Evolutionary conservation across 2,797 vertebrate species (phyloP), one percentile per base, ranked within the genome.

Genomic region (Telmatherina bonti): DNA sequence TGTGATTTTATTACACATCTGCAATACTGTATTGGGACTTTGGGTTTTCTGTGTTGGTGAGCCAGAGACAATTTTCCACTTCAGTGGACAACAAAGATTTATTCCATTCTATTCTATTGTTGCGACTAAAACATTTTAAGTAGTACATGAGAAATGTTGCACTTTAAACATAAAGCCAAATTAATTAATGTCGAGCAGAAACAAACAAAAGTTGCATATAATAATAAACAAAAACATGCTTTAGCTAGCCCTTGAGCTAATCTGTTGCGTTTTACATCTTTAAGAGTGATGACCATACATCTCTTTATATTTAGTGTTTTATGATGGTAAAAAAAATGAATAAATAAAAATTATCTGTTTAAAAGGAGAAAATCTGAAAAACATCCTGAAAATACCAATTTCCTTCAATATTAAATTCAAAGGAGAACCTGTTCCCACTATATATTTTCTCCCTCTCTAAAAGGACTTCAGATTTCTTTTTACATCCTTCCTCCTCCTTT

Each of bases 381-480:
- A 67, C 22, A 67, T 57, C 41, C 30, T 18, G 35, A 84, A 74
- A 85, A 47, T 62, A 52, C 29, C 51, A 59, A 58, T 64, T 41
- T 33, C 49, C 31, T 41, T 66, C 24, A 71, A 79, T 65, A 55
- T 70, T 66, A 43, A 53, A 78, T 64, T 73, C 13, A 69, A 63
- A 67, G 24, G 56, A 36, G 58, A 60, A 83, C 55, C 70, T 57
- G 33, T 61, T 62, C 59, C 57, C 54, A 38, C 13, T 1, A 15
- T 79, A 53, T 60, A 54, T 68, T 71, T 64, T 53, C 33, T 33
- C 52, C 45, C 11, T 15, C 29, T 53, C 24, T 74, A 52, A 78
- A 86, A 79, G 68, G 51, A 77, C 70, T 88, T 54, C 18, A 77
- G 62, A 72, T 85, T 70, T 67, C 53, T 74, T 76, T 49, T 68